phyloP scores from a whole-genome alignment of 2,113 vertebrate species.

The Tinamus guttatus region DNA sequence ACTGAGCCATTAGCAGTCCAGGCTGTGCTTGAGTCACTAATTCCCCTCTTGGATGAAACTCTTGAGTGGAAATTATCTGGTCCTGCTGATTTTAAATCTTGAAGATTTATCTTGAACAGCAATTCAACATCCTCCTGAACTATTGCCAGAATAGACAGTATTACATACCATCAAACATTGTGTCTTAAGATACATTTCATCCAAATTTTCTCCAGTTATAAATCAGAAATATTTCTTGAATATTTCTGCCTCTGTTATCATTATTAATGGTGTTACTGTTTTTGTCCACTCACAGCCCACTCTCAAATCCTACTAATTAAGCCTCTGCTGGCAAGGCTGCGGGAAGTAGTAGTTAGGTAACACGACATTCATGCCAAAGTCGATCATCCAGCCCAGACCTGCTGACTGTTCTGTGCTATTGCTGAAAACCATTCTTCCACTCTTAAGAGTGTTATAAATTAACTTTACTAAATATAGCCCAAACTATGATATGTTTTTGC shows the following conservation, averaged over 20 bases:
- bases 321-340: neutral
- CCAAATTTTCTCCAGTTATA: neutral
- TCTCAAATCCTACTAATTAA: neutral
- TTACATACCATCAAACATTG: neutral
- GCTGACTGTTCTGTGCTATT: neutral
- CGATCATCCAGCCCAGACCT: neutral
- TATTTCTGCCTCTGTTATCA: neutral
- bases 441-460: neutral
- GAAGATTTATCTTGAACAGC: neutral
- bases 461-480: slow-evolving; percentile 18
- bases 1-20: neutral
- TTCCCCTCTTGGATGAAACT: neutral
- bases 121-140: neutral
- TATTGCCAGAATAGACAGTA: neutral
- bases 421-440: neutral
- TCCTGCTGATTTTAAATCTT: neutral
- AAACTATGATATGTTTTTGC: slow-evolving; percentile 8
- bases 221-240: neutral
- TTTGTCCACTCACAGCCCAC: neutral
- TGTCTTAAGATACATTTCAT: neutral
- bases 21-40: neutral
- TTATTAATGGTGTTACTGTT: neutral
- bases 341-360: neutral
- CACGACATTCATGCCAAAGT: neutral
- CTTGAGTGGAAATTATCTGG: neutral